Evolutionary conservation across 2,797 vertebrate genomes (phyloP), one percentile per base, ranked within the genome.

Genomic region (Pelobates cultripes): DNA sequence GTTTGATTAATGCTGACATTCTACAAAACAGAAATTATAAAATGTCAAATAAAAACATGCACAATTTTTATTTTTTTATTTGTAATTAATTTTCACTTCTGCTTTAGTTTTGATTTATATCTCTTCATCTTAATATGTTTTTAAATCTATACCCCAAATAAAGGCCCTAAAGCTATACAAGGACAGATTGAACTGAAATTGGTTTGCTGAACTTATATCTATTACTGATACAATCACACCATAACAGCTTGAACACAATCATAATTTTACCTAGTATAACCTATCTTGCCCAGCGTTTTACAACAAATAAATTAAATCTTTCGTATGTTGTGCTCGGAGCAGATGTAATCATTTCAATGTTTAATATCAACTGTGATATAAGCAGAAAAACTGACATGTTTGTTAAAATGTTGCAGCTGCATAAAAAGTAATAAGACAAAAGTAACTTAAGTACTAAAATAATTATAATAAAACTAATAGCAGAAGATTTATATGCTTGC

Each of bases 281-380:
- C 81, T 78, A 78, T 78, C 74, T 78, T 78, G 75, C 63, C 71
- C 76, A 74, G 41, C 78, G 81, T 83, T 83, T 78, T 78, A 83
- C 61, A 82, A 78, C 75, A 82, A 82, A 82, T 82, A 82, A 82
- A 77, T 82, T 78, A 82, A 82, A 78, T 78, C 60, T 78, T 77
- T 82, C 68, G 75, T 82, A 60, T 83, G 75, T 70, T 70, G 70
- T 61, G 14, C 53, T 78, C 60, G 69, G 71, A 78, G 61, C 76
- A 78, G 81, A 83, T 83, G 70, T 70, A 78, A 83, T 83, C 81
- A 73, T 47, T 73, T 61, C 70, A 69, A 67, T 78, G 75, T 53
- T 83, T 73, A 82, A 73, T 78, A 78, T 78, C 73, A 78, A 70
- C 63, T 55, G 70, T 51, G 70, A 78, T 66, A 69, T 67, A 77